These are phyloP conservation scores for Parapsyche elsis DNA, from an alignment of 1,140 invertebrate genomes.

Conservation along the genomic window DNA sequence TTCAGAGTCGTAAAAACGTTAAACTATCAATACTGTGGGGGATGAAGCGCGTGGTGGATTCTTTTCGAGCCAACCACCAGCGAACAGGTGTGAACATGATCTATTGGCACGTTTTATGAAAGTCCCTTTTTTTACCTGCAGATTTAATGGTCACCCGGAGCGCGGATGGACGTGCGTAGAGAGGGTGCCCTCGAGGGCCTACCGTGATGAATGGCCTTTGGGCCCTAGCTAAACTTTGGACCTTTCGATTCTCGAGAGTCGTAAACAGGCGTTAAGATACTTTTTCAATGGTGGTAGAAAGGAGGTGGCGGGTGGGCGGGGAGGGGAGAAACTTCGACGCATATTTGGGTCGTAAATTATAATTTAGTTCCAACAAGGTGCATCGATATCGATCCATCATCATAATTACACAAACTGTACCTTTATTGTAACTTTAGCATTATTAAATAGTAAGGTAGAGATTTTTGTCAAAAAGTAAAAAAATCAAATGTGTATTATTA, in stretches of 20 bases:
- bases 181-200: not conserved
- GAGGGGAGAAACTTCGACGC: too few relatives aligned
- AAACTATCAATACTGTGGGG: not conserved
- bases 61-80: slow-evolving; percentile 12
- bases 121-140: slow-evolving; percentile 50
- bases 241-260: not conserved
- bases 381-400: too few relatives aligned
- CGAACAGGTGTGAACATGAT: slow-evolving; percentile 55
- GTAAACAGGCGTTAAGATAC: not conserved
- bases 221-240: not conserved
- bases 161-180: slow-evolving; percentile 14
- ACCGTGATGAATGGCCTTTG: not conserved
- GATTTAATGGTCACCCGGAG: slow-evolving; percentile 55
- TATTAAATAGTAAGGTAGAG: too few relatives aligned
- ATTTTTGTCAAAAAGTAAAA: too few relatives aligned
- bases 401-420: too few relatives aligned
- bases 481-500: too few relatives aligned
- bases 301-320: too few relatives aligned
- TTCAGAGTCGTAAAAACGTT: slow-evolving; percentile 2
- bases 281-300: too few relatives aligned
- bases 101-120: slow-evolving; percentile 54
- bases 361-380: too few relatives aligned
- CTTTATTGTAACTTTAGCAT: too few relatives aligned
- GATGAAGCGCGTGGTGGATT: slow-evolving; percentile 6
- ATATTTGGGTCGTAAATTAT: too few relatives aligned